These are phyloP conservation scores for Epinephelus lanceolatus DNA, from an alignment of 2,113 vertebrate species.

Conservation along the genomic window DNA sequence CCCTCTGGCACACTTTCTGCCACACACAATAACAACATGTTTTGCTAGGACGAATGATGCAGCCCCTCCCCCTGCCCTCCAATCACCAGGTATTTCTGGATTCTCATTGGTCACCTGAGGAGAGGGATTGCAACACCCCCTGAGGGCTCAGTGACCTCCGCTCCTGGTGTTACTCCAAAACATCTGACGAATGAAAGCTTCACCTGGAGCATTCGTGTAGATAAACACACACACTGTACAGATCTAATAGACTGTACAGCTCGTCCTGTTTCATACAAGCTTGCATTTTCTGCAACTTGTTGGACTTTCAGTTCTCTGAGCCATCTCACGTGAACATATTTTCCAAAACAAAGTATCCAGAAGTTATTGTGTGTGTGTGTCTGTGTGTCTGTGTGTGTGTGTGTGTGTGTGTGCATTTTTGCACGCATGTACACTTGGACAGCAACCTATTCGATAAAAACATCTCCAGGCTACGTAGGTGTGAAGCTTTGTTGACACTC, in stretches of 20 bases:
- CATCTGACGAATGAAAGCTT: constrained; percentile 7
- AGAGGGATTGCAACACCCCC: constrained; percentile 55
- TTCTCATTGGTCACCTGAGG: constrained; percentile 70
- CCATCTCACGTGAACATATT: neutral
- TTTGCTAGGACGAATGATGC: neutral
- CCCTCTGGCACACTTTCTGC: constrained; percentile 25
- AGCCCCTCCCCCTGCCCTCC: constrained; percentile 36
- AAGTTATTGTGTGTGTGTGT: neutral
- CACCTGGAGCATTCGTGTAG: neutral
- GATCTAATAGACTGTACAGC: neutral
- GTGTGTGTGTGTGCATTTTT: neutral
- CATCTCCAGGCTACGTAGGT: neutral
- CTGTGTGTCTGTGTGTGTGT: neutral
- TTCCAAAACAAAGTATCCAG: neutral
- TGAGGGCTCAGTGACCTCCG: constrained; percentile 60
- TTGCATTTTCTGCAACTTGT: neutral
- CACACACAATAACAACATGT: constrained; percentile 36
- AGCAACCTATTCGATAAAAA: constrained; percentile 4
- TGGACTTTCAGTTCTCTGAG: neutral
- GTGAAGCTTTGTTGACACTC: constrained; percentile 37
- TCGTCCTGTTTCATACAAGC: neutral
- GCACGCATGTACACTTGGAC: neutral
- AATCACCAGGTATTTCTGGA: constrained; percentile 59
- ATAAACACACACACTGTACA: neutral
- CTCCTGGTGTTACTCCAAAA: constrained; percentile 6